Evolutionary conservation across 1,140 invertebrate genomes (phyloP).

Genomic region (Myzus persicae): DNA sequence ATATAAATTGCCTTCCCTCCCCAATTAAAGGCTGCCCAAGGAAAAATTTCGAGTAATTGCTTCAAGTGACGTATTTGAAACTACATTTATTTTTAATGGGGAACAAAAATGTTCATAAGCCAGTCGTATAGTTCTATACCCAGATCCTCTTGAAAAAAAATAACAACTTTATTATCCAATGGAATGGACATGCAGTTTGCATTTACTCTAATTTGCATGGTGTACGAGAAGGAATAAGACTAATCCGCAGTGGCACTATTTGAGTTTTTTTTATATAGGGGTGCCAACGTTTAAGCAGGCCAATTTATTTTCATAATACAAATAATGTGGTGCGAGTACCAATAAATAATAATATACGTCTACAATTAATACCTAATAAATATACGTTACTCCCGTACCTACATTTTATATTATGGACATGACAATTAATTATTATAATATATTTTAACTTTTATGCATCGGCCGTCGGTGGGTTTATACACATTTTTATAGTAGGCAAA

Average conservation of each 20-base stretch:
- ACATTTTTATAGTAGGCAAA: not conserved
- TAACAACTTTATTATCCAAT: not conserved
- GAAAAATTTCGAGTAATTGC: too few species aligned
- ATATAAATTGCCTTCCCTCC: too few species aligned
- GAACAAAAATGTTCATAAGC: not conserved
- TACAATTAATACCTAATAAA: not conserved
- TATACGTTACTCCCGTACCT: not conserved
- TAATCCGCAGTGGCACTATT: not conserved
- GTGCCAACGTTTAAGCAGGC: not conserved
- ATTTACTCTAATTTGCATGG: not conserved
- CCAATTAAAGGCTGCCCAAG: too few species aligned
- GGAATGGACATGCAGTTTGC: not conserved
- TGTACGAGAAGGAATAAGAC: not conserved
- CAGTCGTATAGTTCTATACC: too few species aligned
- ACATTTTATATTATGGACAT: too few species aligned
- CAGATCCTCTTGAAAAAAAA: not conserved
- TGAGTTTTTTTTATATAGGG: not conserved
- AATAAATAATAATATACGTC: not conserved
- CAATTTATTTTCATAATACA: not conserved
- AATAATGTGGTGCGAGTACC: not conserved
- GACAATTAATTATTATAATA: not conserved
- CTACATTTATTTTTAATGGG: not conserved
- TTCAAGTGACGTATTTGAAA: too few species aligned
- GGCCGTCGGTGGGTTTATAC: not conserved
- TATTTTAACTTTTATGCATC: not conserved